Conservation (phyloP, 1,140 invertebrate genomes). For the Leptoteleia sp. region DNA sequence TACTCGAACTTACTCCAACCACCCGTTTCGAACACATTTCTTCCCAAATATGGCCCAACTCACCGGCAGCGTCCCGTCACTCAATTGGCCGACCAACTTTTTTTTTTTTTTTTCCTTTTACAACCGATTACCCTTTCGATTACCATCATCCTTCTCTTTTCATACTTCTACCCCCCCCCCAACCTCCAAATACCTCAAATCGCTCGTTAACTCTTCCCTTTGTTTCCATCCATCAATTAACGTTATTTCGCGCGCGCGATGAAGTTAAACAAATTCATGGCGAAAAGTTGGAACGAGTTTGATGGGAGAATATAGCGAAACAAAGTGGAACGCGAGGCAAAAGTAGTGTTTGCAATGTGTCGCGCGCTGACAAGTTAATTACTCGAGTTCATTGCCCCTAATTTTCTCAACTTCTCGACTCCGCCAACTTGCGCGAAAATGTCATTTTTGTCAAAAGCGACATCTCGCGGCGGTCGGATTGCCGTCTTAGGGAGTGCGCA, state of each 20-base stretch:
- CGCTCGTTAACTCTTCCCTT: too few species aligned
- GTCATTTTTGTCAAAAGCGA: not conserved
- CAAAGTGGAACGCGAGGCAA: slow-evolving; percentile 21
- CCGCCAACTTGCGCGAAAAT: not conserved
- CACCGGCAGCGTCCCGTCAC: slow-evolving; percentile 63
- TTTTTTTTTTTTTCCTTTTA: slow-evolving; percentile 1
- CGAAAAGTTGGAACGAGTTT: slow-evolving; percentile 9
- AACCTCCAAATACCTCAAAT: too few species aligned
- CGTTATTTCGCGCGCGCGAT: not conserved
- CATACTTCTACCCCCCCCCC: too few species aligned
- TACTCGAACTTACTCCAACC: slow-evolving; percentile 11
- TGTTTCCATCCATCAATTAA: too few species aligned
- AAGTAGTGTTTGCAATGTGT: slow-evolving; percentile 38
- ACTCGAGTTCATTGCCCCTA: slow-evolving; percentile 38
- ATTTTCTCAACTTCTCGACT: slow-evolving; percentile 16
- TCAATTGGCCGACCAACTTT: slow-evolving; percentile 28
- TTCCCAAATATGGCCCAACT: slow-evolving; percentile 71
- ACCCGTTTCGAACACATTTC: slow-evolving; percentile 57
- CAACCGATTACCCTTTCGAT: too few species aligned
- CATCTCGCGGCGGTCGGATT: not conserved
- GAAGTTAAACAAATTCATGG: slow-evolving; percentile 22
- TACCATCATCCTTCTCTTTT: too few species aligned
- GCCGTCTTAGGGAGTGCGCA: too few species aligned
- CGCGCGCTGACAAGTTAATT: slow-evolving; percentile 42
- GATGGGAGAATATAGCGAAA: slow-evolving; percentile 23